Conservation (phyloP, 2,888 invertebrate species). For the Leptura quadrifasciata region DNA sequence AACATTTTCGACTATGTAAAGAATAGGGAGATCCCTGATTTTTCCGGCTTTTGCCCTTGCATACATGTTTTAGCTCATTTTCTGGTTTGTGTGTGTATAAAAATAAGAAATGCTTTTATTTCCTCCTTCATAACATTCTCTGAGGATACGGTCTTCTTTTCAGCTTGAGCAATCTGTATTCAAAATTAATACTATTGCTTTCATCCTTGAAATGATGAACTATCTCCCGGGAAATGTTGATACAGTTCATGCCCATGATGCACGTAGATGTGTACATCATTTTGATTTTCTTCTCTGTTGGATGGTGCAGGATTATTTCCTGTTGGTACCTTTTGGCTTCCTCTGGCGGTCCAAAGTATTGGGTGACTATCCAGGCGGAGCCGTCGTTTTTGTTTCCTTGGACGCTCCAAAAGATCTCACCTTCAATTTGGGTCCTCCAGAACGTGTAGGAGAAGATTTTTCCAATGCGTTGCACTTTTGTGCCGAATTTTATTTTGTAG, state of each 20-base stretch:
- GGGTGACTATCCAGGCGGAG: constrained; percentile 68
- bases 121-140: constrained; percentile 56
- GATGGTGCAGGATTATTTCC: constrained; percentile 69
- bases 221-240: constrained; percentile 68
- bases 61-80: neutral
- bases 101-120: constrained; percentile 1
- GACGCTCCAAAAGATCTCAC: constrained; percentile 71
- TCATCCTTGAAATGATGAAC: constrained; percentile 68
- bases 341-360: constrained; percentile 68
- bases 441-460: constrained; percentile 71
- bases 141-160: constrained; percentile 66
- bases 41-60: neutral
- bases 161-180: constrained; percentile 66
- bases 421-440: constrained; percentile 69
- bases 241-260: constrained; percentile 66
- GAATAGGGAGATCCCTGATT: neutral
- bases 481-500: constrained; percentile 67
- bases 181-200: constrained; percentile 68
- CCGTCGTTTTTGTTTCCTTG: constrained; percentile 69
- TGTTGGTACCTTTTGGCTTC: constrained; percentile 68
- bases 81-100: neutral
- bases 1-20: neutral
- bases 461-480: constrained; percentile 65
- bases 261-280: constrained; percentile 68
- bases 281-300: constrained; percentile 68